Percentiles rank a stretch among this genome's conserved stretches.
Evolutionary conservation across 2,113 vertebrate genomes (phyloP).

Genomic region (Dromas ardeola): DNA sequence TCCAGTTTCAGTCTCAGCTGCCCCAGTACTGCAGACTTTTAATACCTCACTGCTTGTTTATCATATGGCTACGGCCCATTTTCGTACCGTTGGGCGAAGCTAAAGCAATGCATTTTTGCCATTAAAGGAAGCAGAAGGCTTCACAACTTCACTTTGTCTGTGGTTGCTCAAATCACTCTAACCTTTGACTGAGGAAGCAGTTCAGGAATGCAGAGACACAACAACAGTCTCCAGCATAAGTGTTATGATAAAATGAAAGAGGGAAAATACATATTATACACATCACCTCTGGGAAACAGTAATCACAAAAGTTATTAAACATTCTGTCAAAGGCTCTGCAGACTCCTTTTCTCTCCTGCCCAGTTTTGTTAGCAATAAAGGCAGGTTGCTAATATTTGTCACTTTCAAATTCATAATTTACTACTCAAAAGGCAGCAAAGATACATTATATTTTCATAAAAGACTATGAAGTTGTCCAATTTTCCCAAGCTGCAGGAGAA

Average conservation of each 20-base stretch:
- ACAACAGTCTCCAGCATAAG: constrained; percentile 47
- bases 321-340: constrained; percentile 73
- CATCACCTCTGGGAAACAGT: constrained; percentile 74
- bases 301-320: constrained; percentile 78
- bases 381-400: constrained; percentile 74
- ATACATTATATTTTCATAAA: constrained; percentile 79
- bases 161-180: constrained; percentile 27
- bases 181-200: constrained; percentile 56
- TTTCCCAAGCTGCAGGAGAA: constrained; percentile 72
- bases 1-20: not conserved
- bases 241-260: constrained; percentile 64
- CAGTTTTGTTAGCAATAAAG: constrained; percentile 73
- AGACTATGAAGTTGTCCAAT: constrained; percentile 77
- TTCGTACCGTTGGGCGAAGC: rapidly evolving
- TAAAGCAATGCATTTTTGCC: not conserved
- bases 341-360: constrained; percentile 57
- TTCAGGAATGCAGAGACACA: constrained; percentile 58
- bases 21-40: not conserved
- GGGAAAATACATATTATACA: constrained; percentile 64
- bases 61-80: not conserved
- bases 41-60: not conserved
- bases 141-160: not conserved
- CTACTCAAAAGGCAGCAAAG: constrained; percentile 71
- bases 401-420: constrained; percentile 79
- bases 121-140: not conserved